A percentile compares a stretch with the other conserved stretches of the same genome.
Conservation (phyloP, 2,113 vertebrate genomes). For the Murina feae region DNA sequence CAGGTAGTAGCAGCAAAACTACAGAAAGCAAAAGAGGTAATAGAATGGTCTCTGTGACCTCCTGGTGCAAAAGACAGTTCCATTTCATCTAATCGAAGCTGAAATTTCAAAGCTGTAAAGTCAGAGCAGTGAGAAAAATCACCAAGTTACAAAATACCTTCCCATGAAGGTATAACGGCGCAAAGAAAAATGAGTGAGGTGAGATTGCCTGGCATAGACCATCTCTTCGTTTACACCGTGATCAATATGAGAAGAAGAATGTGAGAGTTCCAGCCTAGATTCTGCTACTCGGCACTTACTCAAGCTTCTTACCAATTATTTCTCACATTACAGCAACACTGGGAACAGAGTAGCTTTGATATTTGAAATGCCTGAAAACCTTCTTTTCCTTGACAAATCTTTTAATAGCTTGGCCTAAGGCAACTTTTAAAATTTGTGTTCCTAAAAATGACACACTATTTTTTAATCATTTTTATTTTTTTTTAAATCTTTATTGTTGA, state of each 20-base stretch:
- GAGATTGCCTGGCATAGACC: background rate
- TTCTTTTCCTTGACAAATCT: background rate
- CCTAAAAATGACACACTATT: background rate
- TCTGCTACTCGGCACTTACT: background rate
- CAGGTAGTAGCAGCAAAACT: background rate
- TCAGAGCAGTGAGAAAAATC: background rate
- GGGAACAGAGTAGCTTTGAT: background rate
- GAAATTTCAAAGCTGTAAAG: background rate
- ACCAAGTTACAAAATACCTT: background rate
- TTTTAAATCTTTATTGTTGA: no score
- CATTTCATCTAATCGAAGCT: background rate
- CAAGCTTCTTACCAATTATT: background rate
- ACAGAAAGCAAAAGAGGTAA: background rate
- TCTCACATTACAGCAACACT: background rate
- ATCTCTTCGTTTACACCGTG: background rate
- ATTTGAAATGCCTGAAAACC: background rate
- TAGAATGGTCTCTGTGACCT: background rate
- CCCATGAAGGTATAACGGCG: background rate
- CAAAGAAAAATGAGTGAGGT: background rate
- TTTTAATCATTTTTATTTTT: no score
- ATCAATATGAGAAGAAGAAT: background rate
- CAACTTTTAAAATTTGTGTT: conserved; percentile 21
- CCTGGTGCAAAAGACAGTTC: background rate
- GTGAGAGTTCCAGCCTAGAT: background rate
- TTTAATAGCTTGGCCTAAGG: background rate